A percentile compares a stretch with the other conserved stretches of the same genome.
These are phyloP conservation scores for Thereva nobilitata DNA, from an alignment of 2,888 invertebrate species.

Conservation along the genomic window DNA sequence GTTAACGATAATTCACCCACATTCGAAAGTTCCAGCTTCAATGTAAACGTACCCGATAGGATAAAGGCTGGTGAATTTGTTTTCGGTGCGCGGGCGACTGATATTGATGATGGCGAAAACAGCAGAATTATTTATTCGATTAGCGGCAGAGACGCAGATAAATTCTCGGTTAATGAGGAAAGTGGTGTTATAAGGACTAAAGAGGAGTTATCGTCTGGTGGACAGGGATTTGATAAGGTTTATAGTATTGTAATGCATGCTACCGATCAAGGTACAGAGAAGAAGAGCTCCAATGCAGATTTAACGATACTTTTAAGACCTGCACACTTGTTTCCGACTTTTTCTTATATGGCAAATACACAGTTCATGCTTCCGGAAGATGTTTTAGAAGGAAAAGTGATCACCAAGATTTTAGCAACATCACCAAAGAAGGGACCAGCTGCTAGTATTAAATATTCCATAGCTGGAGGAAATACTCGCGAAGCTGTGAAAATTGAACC, in stretches of 20 bases:
- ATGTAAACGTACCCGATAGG: slow-evolving; percentile 80
- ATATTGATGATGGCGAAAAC: slow-evolving; percentile 80
- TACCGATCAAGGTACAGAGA: slow-evolving; percentile 74
- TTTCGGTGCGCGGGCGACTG: slow-evolving; percentile 85
- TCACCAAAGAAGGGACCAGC: slow-evolving; percentile 78
- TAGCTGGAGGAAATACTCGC: slow-evolving; percentile 93
- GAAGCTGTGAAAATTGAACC: slow-evolving; percentile 82
- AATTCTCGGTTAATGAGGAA: slow-evolving; percentile 76
- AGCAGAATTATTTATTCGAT: slow-evolving; percentile 79
- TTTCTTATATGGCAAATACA: slow-evolving; percentile 70
- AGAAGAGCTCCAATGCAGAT: slow-evolving; percentile 73
- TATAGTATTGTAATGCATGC: slow-evolving; percentile 79
- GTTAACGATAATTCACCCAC: slow-evolving; percentile 84
- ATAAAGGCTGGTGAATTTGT: slow-evolving; percentile 83
- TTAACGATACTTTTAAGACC: slow-evolving; percentile 78
- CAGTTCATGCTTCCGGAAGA: slow-evolving; percentile 81
- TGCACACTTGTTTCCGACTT: slow-evolving; percentile 78
- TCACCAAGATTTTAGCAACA: slow-evolving; percentile 76
- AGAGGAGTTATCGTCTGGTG: slow-evolving; percentile 65
- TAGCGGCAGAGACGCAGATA: slow-evolving; percentile 74
- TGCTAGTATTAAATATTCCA: slow-evolving; percentile 74
- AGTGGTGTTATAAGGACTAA: slow-evolving; percentile 87
- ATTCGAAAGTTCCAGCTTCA: slow-evolving; percentile 75
- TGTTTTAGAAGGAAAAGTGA: slow-evolving; percentile 73
- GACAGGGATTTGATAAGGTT: slow-evolving; percentile 62